phyloP scores from a whole-genome alignment of 1,140 invertebrate species.

The Conus betulinus region DNA sequence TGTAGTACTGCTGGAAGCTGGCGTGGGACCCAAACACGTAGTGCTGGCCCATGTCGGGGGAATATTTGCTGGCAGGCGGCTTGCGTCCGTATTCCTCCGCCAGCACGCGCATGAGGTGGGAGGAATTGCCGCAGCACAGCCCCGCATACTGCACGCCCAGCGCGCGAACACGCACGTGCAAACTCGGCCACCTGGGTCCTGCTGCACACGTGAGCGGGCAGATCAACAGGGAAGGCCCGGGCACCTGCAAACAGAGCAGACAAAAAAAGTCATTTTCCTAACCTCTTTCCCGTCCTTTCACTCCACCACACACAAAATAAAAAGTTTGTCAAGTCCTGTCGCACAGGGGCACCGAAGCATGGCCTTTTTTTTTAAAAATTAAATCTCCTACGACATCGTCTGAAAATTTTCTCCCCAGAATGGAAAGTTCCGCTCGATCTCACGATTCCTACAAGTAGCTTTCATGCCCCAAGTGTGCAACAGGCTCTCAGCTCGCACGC shows the following conservation, averaged over 20 bases:
- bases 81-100: conserved; percentile 62
- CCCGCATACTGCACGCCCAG: conserved; percentile 70
- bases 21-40: conserved; percentile 49
- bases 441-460: no score
- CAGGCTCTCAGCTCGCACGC: no score
- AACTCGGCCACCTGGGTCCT: conserved; percentile 59
- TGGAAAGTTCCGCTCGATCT: no score
- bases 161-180: conserved; percentile 57
- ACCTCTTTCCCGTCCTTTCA: no score
- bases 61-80: conserved; percentile 62
- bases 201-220: conserved; percentile 54
- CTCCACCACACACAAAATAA: no score
- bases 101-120: conserved; percentile 61
- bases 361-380: no score
- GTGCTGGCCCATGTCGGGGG: conserved; percentile 58
- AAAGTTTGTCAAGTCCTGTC: no score
- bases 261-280: not conserved
- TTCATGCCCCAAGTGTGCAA: no score
- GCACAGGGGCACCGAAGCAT: no score
- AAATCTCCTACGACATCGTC: no score
- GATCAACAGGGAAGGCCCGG: conserved; percentile 56
- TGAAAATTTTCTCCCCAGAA: no score
- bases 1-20: conserved; percentile 26
- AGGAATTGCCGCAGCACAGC: conserved; percentile 69
- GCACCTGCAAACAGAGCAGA: conserved; percentile 45